A percentile compares a stretch with the other conserved stretches of the same genome.
phyloP scores from a whole-genome alignment of 2,888 invertebrate genomes.

The Hymenopus coronatus region DNA sequence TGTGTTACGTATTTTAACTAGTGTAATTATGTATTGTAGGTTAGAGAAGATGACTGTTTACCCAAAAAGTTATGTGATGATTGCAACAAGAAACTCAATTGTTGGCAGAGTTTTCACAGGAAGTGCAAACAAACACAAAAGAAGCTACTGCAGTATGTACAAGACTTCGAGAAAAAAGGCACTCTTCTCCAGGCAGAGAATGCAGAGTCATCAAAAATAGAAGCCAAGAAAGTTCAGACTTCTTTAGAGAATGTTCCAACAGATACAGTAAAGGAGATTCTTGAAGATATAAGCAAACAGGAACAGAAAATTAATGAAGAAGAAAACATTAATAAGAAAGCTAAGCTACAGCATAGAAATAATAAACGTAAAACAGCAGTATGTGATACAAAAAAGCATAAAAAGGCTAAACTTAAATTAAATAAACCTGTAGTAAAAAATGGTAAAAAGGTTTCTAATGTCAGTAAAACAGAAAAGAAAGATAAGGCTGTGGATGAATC shows the following conservation, averaged over 20 bases:
- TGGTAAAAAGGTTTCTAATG: neutral
- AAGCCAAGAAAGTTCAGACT: neutral
- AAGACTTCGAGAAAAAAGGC: neutral
- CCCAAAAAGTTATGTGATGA: constrained; percentile 26
- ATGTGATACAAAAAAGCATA: neutral
- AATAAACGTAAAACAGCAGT: neutral
- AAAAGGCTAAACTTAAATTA: neutral
- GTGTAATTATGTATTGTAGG: neutral
- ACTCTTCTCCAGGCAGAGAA: neutral
- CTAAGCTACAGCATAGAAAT: neutral
- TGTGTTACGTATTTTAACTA: neutral
- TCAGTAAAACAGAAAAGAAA: neutral
- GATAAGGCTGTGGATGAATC: neutral
- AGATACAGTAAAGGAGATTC: no score
- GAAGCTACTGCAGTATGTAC: neutral
- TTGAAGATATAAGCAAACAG: neutral
- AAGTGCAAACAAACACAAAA: constrained; percentile 17
- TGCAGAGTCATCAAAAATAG: neutral
- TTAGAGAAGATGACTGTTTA: constrained; percentile 20
- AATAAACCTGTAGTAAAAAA: neutral
- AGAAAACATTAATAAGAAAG: neutral
- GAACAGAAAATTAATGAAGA: neutral
- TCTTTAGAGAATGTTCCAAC: neutral
- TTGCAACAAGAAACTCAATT: constrained; percentile 11
- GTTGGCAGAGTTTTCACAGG: constrained; percentile 10